Base-by-base conservation (phyloP, 35 echinoderm and acorn worm species). In the Holothuria glaberrima region DNA sequence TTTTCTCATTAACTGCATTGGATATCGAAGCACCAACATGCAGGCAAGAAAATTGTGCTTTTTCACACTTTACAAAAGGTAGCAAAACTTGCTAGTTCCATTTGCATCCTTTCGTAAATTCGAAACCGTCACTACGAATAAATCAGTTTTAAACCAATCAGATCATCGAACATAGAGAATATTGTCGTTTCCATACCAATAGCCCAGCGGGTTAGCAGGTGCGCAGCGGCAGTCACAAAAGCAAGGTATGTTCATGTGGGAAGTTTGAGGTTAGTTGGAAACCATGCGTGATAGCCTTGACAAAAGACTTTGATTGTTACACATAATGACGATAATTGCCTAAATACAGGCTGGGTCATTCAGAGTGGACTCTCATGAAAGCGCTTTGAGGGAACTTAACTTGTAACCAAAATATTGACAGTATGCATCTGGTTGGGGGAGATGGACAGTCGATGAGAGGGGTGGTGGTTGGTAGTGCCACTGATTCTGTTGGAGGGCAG, bases 191-290 rank as follows among this genome's bases (percentile, higher is more conserved):
- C 80, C 80, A 84, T 61, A 56, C 19, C 48, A 61, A 84, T 78
- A 62, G 24, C 80, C 54, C 80, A 84, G 59, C 80, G 56, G 80
- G 59, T 58, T 60, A 83, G 59, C 80, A 84, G 80, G 80, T 84
- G 80, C 59, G 28, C 80, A 84, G 28, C 80, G 61, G 56, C 46
- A 60, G 57, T 59, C 52, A 61, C 44, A 41, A n/a, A n/a, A 22
- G n/a, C 74, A 48, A 78, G 44, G 74, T 50, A 48, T 78, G 74
- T 78, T 50, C 30, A 74, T 74, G 74, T 48, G 74, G 74, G 26
- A 48, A 78, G 74, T 24, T 75, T 50, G 74, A 48, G 74, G 35
- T 78, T 78, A 78, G 74, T 78, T 78, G 74, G 74, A 78, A 48
- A 78, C 74, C 24, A 54, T 14, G 50, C 50, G 21, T 24, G 21